Evolutionary conservation across 2,113 vertebrate genomes (phyloP).

Genomic region (Gopherus evgoodei): DNA sequence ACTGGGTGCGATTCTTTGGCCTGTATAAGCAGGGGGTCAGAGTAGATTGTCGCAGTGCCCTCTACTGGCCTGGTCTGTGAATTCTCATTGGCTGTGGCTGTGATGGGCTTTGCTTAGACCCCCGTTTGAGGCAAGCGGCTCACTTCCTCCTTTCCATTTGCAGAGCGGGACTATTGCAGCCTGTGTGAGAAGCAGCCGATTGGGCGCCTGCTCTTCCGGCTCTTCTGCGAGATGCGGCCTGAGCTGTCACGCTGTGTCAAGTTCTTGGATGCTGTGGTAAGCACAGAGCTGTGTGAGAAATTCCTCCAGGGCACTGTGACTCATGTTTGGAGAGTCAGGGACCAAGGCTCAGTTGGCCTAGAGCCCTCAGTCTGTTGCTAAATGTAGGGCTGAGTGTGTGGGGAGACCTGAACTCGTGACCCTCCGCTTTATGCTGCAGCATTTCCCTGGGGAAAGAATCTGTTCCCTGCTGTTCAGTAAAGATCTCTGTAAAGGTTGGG

Average conservation of each 20-base stretch:
- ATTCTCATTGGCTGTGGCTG: background rate
- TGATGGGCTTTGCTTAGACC: background rate
- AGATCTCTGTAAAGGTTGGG: background rate
- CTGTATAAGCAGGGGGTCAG: background rate
- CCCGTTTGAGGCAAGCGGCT: background rate
- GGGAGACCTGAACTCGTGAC: background rate
- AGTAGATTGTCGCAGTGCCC: background rate
- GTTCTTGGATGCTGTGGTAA: slow-evolving; percentile 97
- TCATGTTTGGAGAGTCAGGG: background rate
- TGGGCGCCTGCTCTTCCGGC: slow-evolving; percentile 90
- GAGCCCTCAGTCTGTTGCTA: background rate
- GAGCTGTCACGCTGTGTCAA: slow-evolving; percentile 90
- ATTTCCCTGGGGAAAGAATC: slow-evolving; percentile 4
- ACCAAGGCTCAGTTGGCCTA: accelerated
- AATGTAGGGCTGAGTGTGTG: background rate
- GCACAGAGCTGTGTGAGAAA: background rate
- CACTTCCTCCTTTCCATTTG: background rate
- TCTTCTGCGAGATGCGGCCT: slow-evolving; percentile 92
- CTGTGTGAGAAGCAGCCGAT: slow-evolving; percentile 96
- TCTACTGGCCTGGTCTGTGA: background rate
- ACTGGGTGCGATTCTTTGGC: background rate
- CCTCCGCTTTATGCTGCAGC: background rate
- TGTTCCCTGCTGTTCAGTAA: background rate
- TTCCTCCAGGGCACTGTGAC: accelerated
- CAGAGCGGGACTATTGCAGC: slow-evolving; percentile 95